A percentile compares a stretch with the other conserved stretches of the same genome.
These are phyloP conservation scores for Syndactyla subalaris DNA, from an alignment of 2,797 vertebrate species.

Conservation along the genomic window DNA sequence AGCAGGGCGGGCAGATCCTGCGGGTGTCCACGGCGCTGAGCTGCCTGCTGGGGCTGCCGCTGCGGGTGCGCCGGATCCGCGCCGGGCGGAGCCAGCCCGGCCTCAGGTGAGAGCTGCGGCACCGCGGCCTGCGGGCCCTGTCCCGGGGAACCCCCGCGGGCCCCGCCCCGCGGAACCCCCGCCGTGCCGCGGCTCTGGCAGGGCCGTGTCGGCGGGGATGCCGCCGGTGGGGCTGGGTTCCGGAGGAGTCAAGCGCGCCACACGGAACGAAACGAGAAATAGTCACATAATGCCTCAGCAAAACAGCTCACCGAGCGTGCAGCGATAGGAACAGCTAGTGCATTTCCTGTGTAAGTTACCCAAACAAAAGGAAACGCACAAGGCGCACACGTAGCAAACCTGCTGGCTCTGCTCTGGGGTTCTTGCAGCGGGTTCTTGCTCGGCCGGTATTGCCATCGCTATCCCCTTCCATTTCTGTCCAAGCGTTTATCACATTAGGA, in stretches of 20 bases:
- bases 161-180: neutral
- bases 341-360: neutral
- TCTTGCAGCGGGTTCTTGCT: neutral
- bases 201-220: neutral
- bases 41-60: slow-evolving; percentile 85
- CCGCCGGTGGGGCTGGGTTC: neutral
- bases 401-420: neutral
- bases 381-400: accelerated
- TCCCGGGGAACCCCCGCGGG: neutral
- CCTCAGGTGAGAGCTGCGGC: slow-evolving; percentile 81
- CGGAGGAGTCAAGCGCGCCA: accelerated
- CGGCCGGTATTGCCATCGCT: neutral
- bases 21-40: slow-evolving; percentile 89
- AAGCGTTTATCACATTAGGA: neutral
- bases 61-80: slow-evolving; percentile 89
- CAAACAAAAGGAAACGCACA: neutral
- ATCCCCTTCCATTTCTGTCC: neutral
- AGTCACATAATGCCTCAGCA: neutral
- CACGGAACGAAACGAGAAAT: accelerated
- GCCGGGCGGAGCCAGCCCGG: slow-evolving; percentile 93
- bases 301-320: accelerated
- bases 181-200: neutral
- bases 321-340: accelerated
- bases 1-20: slow-evolving; percentile 94
- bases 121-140: neutral